phyloP scores from a whole-genome alignment of 2,888 invertebrate genomes.

The Epinotia demarniana region DNA sequence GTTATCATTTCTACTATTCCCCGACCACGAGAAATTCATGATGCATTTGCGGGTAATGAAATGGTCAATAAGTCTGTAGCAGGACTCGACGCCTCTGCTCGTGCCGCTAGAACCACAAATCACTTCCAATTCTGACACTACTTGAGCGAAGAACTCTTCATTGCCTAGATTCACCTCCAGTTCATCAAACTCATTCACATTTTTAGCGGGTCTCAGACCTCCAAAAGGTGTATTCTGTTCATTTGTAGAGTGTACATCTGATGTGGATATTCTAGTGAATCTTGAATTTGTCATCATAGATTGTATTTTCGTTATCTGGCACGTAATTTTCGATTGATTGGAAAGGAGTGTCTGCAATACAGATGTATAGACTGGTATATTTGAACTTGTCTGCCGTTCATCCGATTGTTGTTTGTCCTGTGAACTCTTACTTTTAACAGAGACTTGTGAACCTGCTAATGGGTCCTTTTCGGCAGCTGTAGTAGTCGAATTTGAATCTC shows the following conservation, averaged over 20 bases:
- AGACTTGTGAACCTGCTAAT: not conserved
- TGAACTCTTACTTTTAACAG: not conserved
- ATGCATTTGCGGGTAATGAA: slow-evolving; percentile 33
- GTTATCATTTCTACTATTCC: slow-evolving; percentile 28
- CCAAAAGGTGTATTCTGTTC: not conserved
- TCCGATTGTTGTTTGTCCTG: not conserved
- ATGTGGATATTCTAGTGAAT: not conserved
- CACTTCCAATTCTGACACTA: slow-evolving; percentile 27
- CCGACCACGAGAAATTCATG: slow-evolving; percentile 36
- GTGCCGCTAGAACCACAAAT: slow-evolving; percentile 29
- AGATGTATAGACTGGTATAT: slow-evolving; percentile 2
- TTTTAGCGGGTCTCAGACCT: slow-evolving; percentile 31
- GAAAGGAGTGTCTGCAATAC: slow-evolving; percentile 11
- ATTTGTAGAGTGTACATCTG: not conserved
- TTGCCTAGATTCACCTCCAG: slow-evolving; percentile 32
- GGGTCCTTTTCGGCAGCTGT: not conserved
- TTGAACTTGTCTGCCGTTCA: not conserved
- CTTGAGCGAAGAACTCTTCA: slow-evolving; percentile 25
- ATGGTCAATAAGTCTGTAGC: slow-evolving; percentile 36
- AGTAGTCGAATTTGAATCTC: not conserved
- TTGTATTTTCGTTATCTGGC: slow-evolving; percentile 22
- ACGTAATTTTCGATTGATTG: slow-evolving; percentile 33
- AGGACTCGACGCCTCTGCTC: slow-evolving; percentile 27
- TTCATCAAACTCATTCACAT: slow-evolving; percentile 35
- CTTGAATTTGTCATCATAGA: slow-evolving; percentile 7